Percentiles rank a stretch among this genome's conserved stretches.
phyloP scores from a whole-genome alignment of 2,113 vertebrate species.

The Corapipo altera region DNA sequence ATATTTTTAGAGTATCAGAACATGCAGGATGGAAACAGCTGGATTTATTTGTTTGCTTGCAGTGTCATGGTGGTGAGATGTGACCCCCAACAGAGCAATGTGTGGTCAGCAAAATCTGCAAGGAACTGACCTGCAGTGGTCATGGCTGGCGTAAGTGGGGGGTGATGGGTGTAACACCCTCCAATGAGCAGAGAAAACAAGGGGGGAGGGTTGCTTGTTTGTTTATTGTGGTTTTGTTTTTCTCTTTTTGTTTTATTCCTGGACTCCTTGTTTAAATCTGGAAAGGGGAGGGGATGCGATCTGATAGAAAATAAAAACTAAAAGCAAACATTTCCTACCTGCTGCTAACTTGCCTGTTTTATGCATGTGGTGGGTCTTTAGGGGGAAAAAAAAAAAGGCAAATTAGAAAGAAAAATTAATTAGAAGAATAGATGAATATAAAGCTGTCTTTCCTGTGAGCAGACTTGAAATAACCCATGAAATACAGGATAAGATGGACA shows the following conservation, averaged over 20 bases:
- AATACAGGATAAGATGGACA: neutral
- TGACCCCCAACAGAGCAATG: neutral
- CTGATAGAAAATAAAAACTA: neutral
- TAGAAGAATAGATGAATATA: neutral
- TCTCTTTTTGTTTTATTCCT: neutral
- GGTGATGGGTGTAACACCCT: fast-evolving
- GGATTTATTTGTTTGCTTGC: neutral
- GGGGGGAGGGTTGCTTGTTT: neutral
- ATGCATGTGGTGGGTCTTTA: fast-evolving
- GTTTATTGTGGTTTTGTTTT: neutral
- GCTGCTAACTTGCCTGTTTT: neutral
- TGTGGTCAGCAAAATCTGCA: neutral
- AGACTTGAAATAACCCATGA: neutral
- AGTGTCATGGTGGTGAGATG: neutral
- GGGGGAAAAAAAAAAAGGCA: neutral
- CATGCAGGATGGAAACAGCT: neutral
- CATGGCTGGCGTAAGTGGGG: neutral
- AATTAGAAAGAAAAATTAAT: neutral
- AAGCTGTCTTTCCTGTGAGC: neutral
- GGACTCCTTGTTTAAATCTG: neutral
- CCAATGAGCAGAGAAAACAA: neutral
- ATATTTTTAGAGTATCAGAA: neutral
- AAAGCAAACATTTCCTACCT: neutral
- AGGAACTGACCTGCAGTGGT: neutral
- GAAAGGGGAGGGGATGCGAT: fast-evolving